Conservation (phyloP, 2,888 invertebrate genomes). For the Tenthredo mesomela region DNA sequence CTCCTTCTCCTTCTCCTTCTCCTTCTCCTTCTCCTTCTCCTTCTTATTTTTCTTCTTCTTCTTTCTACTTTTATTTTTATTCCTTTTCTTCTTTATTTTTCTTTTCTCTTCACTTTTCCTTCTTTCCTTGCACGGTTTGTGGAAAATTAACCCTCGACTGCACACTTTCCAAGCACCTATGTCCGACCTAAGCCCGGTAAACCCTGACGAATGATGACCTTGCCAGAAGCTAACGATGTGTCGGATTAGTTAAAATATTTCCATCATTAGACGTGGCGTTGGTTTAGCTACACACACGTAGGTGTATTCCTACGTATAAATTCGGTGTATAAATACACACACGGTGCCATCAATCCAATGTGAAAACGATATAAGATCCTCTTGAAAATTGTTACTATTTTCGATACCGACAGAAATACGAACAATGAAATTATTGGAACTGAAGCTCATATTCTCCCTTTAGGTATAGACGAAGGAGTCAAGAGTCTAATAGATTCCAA, state of each 20-base stretch:
- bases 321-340: background rate
- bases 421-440: background rate
- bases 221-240: conserved; percentile 45
- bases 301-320: background rate
- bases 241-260: conserved; percentile 46
- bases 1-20: background rate
- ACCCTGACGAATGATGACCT: conserved; percentile 42
- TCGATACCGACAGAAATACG: background rate
- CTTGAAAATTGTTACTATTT: background rate
- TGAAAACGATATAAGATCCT: background rate
- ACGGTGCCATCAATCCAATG: background rate
- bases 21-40: background rate
- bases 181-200: conserved; percentile 25
- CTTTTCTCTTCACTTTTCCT: background rate
- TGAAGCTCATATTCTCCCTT: background rate
- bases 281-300: background rate
- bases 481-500: background rate
- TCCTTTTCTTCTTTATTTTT: background rate
- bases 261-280: conserved; percentile 16
- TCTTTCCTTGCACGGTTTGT: background rate
- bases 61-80: background rate
- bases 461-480: background rate
- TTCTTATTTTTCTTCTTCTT: background rate
- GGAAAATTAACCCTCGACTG: conserved; percentile 28
- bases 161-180: background rate